Evolutionary conservation across 2,888 invertebrate genomes (phyloP), one percentile per base, ranked within the genome.

Genomic region (Sarcophaga variegata): DNA sequence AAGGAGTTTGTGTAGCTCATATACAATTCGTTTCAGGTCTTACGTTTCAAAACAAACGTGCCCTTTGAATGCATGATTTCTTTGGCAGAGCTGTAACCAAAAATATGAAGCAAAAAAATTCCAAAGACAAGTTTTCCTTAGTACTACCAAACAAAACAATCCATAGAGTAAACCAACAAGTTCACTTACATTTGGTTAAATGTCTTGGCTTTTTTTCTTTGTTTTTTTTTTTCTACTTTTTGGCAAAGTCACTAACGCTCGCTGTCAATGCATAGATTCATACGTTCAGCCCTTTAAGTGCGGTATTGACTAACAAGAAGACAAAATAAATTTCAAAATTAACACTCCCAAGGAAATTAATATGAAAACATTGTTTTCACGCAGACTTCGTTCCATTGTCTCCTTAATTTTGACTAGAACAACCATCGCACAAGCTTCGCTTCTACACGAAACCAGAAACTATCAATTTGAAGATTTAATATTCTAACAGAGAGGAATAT

Each of bases 211-310:
- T 14, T 54, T 54, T 54, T 4, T 14, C 67, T 47, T 60, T 74
- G n/a, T 66, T 72, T 80, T 72, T 72, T 80, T 72, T 80, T 47
- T 74, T 74, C 20, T 67, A 45, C 54, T 17, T 60, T 14, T 54
- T 14, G 47, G 59, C 37, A 72, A 72, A 80, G 45, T 54, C 69
- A 62, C 78, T 69, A 20, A 49, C 62, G 62, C 27, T 60, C 27
- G n/a, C n/a, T 27, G 59, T 8, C 37, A 71, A 59, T 37, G 27
- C 27, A 27, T 71, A 12, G n/a, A 67, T n/a, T n/a, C 20, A 69
- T 45, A 69, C 69, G 20, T 22, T 67, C 20, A 67, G 37, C 20
- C 67, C 67, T 67, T 20, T 37, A 11, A 45, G 45, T 14, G 2
- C 54, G 4, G 27, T 37, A 10, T 37, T 37, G 0, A 6, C 6